Evolutionary conservation across 2,888 invertebrate species (phyloP), one percentile per base, ranked within the genome.

Genomic region (Timema podura): DNA sequence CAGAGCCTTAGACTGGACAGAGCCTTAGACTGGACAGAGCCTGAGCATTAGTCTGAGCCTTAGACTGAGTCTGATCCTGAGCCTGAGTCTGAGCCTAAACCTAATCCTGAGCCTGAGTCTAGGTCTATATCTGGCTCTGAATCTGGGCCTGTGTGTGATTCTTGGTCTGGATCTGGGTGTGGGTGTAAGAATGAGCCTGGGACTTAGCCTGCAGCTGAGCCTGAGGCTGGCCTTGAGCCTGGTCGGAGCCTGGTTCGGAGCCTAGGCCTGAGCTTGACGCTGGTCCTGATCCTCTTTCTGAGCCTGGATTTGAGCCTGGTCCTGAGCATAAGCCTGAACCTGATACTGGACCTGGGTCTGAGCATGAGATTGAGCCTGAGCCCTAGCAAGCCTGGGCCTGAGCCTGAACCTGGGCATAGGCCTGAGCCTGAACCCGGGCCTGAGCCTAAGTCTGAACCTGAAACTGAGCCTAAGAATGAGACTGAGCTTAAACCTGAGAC

Each of bases 191-290:
- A 9, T 65, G 65, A 0, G 65, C 47, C 44, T 65, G 47, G 13
- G 65, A 11, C 30, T 30, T 11, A 1, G 47, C 47, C 65, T 65
- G 0, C 68, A n/a, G n/a, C n/a, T n/a, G n/a, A n/a, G n/a, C n/a
- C n/a, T n/a, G n/a, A n/a, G n/a, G n/a, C n/a, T 72, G 3, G 6
- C 11, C 6, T 16, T 13, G 5, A 30, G n/a, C 64, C 8, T 16
- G 64, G 1, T 16, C 64, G 5, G 9, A 0, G 0, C 30, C 64
- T 64, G 15, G 1, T 16, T n/a, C 75, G 65, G 67, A 45, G 45
- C 72, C 70, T 76, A 75, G 65, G 72, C 72, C 74, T 74, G 72
- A 64, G 73, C 70, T 73, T 75, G 77, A 46, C 65, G 73, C 70
- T 76, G 76, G 49, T 68, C 71, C 67, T 76, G 77, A 49, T 72